phyloP scores from a whole-genome alignment of 2,797 vertebrate genomes.

The Remorina albescens region DNA sequence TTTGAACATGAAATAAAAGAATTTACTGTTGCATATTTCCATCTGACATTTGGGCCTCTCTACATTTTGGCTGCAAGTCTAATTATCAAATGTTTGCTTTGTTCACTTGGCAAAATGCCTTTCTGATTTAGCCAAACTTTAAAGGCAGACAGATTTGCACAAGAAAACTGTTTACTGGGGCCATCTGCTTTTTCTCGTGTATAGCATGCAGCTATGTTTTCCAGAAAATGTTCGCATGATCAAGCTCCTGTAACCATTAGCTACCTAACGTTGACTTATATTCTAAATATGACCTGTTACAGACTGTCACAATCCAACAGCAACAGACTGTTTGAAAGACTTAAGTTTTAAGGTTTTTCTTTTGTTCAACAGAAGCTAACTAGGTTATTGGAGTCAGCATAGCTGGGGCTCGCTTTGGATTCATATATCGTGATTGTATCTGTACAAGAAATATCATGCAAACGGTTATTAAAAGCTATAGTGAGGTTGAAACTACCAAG shows the following conservation, averaged over 20 bases:
- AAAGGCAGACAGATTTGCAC: conserved; percentile 32
- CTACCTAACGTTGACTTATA: conserved; percentile 4
- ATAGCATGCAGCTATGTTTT: conserved; percentile 36
- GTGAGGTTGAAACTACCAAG: not conserved
- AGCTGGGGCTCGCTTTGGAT: not conserved
- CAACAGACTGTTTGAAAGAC: not conserved
- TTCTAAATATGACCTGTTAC: conserved; percentile 1
- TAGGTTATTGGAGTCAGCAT: not conserved
- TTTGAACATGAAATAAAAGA: conserved; percentile 24
- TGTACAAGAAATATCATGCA: conserved; percentile 1
- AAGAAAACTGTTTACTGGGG: conserved; percentile 44
- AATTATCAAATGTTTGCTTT: conserved; percentile 50
- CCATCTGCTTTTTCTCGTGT: conserved; percentile 53
- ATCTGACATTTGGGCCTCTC: conserved; percentile 25
- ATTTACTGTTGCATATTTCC: conserved; percentile 40
- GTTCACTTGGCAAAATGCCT: conserved; percentile 34
- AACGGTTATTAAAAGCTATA: conserved; percentile 26
- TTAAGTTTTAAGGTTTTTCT: not conserved
- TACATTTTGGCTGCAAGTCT: conserved; percentile 40
- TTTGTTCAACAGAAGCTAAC: not conserved
- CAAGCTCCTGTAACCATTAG: conserved; percentile 40
- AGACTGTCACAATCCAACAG: not conserved
- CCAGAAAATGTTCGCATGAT: conserved; percentile 25
- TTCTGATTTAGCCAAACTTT: conserved; percentile 46
- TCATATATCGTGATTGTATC: not conserved